Conservation (phyloP, 37 sponge, comb jelly and placozoan genomes). For the Halisarca cf. caerulea region DNA sequence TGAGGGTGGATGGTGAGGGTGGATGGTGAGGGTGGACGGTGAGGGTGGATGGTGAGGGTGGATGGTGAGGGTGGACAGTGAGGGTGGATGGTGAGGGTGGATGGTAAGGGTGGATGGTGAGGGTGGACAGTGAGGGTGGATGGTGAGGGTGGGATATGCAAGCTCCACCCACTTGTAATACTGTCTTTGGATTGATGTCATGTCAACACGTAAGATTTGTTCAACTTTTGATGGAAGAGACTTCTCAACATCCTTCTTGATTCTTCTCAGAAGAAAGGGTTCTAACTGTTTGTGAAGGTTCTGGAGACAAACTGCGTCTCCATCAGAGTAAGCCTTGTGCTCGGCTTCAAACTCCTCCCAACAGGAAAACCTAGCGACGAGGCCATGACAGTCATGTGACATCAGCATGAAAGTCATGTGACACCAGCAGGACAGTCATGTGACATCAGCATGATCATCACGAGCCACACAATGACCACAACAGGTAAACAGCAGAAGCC, state of each 20-base stretch:
- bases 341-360: slow-evolving; percentile 92
- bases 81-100: background rate
- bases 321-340: slow-evolving; percentile 75
- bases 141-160: background rate
- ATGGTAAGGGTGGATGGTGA: background rate
- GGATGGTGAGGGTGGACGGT: background rate
- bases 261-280: slow-evolving; percentile 90
- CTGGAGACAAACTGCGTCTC: slow-evolving; percentile 68
- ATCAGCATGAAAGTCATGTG: background rate
- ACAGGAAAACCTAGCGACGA: slow-evolving; percentile 59
- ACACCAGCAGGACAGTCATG: background rate
- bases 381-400: background rate
- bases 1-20: background rate
- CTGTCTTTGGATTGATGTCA: slow-evolving; percentile 92
- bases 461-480: background rate
- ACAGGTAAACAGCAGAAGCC: too few species aligned
- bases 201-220: slow-evolving; percentile 94
- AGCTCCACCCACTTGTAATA: slow-evolving; percentile 72
- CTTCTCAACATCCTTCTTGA: slow-evolving; percentile 98
- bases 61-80: background rate
- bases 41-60: background rate
- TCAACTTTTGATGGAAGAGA: slow-evolving; percentile 96
- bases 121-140: background rate
- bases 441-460: background rate
- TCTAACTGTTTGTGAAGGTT: slow-evolving; percentile 89